phyloP scores from a whole-genome alignment of 1,140 invertebrate genomes.

The Physella acuta region DNA sequence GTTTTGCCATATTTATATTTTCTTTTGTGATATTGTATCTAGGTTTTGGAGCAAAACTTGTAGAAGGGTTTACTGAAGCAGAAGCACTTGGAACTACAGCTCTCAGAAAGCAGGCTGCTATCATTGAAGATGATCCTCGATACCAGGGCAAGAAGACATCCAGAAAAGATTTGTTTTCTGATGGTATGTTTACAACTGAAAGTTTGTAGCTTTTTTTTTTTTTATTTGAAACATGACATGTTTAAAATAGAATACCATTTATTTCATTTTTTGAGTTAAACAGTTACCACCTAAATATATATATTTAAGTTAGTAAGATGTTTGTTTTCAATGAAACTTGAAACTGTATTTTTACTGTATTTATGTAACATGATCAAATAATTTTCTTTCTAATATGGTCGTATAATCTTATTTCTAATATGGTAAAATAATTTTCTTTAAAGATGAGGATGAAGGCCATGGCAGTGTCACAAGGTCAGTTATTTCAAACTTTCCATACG shows the following conservation, averaged over 20 bases:
- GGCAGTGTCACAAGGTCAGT: too few species aligned
- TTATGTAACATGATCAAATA: too few species aligned
- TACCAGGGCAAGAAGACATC: constrained; percentile 20
- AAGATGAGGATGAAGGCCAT: too few species aligned
- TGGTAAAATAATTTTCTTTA: too few species aligned
- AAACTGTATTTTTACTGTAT: too few species aligned
- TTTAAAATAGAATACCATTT: not conserved
- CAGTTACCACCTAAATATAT: not conserved
- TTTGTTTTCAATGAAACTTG: too few species aligned
- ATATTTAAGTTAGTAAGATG: too few species aligned
- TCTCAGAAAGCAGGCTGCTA: constrained; percentile 12
- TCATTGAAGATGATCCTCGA: constrained; percentile 22
- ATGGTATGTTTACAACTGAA: constrained; percentile 12
- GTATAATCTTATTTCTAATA: too few species aligned
- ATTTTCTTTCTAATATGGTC: too few species aligned
- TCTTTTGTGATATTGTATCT: too few species aligned
- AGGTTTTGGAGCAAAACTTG: constrained; percentile 18
- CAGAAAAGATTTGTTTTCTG: constrained; percentile 19
- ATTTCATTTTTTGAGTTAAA: not conserved
- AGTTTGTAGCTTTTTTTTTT: not conserved
- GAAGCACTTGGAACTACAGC: constrained; percentile 4
- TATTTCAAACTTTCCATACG: too few species aligned
- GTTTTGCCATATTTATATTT: too few species aligned
- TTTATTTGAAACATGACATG: not conserved
- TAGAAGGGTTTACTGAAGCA: constrained; percentile 7